Conservation (phyloP, 2,113 vertebrate species). For the Poeciliopsis turrubarensis region DNA sequence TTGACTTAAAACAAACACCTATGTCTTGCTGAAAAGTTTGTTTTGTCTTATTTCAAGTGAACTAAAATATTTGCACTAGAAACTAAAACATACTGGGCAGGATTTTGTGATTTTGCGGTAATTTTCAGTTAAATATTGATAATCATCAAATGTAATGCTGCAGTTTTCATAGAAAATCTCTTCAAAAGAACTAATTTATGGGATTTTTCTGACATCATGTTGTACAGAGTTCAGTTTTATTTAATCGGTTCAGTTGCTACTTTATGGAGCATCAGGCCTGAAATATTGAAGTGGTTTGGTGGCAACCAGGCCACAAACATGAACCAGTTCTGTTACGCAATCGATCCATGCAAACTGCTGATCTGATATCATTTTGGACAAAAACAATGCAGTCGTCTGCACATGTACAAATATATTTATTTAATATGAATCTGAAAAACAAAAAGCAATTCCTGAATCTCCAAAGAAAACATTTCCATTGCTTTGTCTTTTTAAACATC, state of each 20-base stretch:
- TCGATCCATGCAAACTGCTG: background rate
- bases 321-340: background rate
- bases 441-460: background rate
- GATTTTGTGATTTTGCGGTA: no score
- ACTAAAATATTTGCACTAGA: no score
- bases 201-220: constrained; percentile 32
- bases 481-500: background rate
- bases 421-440: background rate
- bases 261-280: background rate
- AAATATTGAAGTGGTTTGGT: background rate
- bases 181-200: accelerated
- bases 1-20: no score
- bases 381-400: background rate
- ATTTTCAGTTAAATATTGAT: no score
- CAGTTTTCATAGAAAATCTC: background rate
- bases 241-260: background rate
- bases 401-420: background rate
- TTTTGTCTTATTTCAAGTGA: no score
- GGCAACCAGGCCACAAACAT: background rate
- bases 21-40: no score
- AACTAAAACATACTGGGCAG: no score
- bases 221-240: constrained; percentile 5
- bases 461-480: no score
- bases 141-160: background rate
- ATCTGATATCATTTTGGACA: background rate